A percentile compares a stretch with the other conserved stretches of the same genome.
Conservation (phyloP, 2,888 invertebrate genomes). For the Xanthia togata region DNA sequence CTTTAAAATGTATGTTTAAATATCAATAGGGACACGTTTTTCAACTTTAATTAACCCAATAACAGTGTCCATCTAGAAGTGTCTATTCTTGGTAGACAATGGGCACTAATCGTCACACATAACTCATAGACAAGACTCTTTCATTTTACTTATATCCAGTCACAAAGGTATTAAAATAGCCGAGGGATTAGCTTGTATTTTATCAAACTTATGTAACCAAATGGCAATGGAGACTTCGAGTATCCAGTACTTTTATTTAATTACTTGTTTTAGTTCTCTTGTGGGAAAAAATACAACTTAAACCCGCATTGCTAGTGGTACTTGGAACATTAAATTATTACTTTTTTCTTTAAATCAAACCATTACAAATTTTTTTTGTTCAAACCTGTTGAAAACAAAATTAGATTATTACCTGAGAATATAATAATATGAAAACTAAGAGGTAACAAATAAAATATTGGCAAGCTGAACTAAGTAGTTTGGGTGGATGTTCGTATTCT, state of each 20-base stretch:
- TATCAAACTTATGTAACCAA: conserved; percentile 1
- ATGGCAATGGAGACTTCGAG: background rate
- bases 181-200: background rate
- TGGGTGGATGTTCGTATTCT: conserved; percentile 14
- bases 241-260: background rate
- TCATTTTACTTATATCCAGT: conserved; percentile 6
- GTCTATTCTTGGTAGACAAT: conserved; percentile 45
- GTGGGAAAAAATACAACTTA: background rate
- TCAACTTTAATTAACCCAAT: conserved; percentile 43
- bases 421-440: conserved; percentile 17
- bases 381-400: conserved; percentile 1
- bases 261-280: background rate
- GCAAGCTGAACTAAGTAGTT: conserved; percentile 43
- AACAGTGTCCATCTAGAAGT: conserved; percentile 36
- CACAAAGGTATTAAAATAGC: no score
- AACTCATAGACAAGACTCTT: conserved; percentile 25
- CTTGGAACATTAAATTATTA: no score
- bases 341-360: no score
- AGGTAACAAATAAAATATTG: conserved; percentile 20
- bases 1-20: background rate
- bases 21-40: conserved; percentile 22
- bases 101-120: conserved; percentile 11
- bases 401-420: conserved; percentile 16
- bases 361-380: no score
- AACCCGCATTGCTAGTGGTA: background rate